Evolutionary conservation across 2,113 vertebrate genomes (phyloP), one percentile per base, ranked within the genome.

Genomic region (Thomomys bottae): DNA sequence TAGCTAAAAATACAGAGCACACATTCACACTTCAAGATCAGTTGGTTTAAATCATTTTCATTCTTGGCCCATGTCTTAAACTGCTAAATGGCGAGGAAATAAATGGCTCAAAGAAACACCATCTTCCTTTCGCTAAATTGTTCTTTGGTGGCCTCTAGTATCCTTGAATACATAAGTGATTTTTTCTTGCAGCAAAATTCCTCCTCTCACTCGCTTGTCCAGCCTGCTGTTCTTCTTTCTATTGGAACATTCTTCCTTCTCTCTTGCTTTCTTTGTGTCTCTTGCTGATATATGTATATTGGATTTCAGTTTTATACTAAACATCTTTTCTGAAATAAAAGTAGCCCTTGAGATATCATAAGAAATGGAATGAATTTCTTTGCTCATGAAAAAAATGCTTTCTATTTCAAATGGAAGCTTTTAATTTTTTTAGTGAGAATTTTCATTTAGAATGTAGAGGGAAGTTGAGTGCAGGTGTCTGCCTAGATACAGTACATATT

Each of bases 401-500:
- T 11, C 0, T 30, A 63, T 82, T 89, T 92, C 0, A 0, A 89
- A 0, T 32, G 49, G 5, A 66, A 73, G 34, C 12, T 21, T 61
- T 87, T 83, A 70, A 78, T 75, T 79, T 84, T 89, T 32, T 91
- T 30, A 36, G 14, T 85, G 75, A 89, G 45, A 81, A 85, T 94
- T 93, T 12, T 2, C 54, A 7, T 11, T 94, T 79, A 38, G 9
- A 89, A 79, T 91, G 73, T 83, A 80, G 42, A 91, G 20, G 7
- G 18, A 45, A 17, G 49, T 81, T 93, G 59, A 32, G 0, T 3
- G 9, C 75, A 82, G 93, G 93, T 96, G 84, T 72, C 1, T 93
- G 71, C 92, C 90, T 94, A 92, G 45, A 71, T 36, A 26, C n/a
- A 49, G n/a, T 36, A 18, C 86, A 61, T 95, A 94, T 82, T 89